Evolutionary conservation across 2,113 vertebrate species (phyloP).

Genomic region (Merops nubicus): DNA sequence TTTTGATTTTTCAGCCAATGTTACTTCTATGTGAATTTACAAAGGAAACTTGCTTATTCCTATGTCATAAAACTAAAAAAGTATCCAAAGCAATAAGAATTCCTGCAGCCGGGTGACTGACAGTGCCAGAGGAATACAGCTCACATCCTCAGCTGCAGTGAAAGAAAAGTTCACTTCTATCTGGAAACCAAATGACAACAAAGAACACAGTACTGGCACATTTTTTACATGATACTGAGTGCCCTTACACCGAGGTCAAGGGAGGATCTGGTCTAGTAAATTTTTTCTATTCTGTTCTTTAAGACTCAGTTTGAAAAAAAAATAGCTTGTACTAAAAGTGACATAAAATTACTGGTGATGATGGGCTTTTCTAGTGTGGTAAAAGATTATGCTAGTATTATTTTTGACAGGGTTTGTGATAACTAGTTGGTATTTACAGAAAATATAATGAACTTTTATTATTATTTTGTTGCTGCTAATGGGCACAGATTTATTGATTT

Average conservation of each 20-base stretch:
- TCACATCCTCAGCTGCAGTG: neutral
- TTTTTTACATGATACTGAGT: neutral
- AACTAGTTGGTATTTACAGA: neutral
- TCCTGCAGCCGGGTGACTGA: neutral
- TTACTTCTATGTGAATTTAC: neutral
- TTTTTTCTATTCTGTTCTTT: slow-evolving; percentile 24
- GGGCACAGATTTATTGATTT: neutral
- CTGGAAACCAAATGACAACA: slow-evolving; percentile 6
- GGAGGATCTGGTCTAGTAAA: neutral
- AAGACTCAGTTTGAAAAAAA: slow-evolving; percentile 27
- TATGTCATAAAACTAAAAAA: neutral
- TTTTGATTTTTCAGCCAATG: neutral
- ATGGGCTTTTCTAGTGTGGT: slow-evolving; percentile 24
- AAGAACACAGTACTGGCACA: neutral
- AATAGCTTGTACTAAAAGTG: neutral
- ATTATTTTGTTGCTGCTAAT: neutral
- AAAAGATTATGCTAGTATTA: neutral
- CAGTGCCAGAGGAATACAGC: neutral
- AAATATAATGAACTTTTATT: neutral
- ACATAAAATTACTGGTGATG: neutral
- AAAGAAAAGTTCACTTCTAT: slow-evolving; percentile 3
- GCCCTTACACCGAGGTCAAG: slow-evolving; percentile 11
- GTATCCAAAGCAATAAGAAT: neutral
- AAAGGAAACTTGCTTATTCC: neutral
- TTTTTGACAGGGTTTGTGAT: neutral